phyloP scores from a whole-genome alignment of 53 echinoderm and acorn worm species.

The Glandiceps talaboti region DNA sequence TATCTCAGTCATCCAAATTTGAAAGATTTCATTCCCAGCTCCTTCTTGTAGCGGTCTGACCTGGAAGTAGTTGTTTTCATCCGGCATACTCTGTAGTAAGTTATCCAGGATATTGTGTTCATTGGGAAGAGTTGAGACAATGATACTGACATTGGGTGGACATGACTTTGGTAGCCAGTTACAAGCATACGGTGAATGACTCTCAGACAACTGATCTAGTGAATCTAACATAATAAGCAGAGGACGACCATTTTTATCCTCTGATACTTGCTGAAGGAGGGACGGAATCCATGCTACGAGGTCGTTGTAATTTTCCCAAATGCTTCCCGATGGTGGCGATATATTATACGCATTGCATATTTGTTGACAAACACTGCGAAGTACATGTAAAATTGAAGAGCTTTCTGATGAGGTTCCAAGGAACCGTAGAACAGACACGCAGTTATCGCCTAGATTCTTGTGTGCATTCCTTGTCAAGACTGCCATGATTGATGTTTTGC shows the following conservation, averaged over 20 bases:
- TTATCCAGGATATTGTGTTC: slow-evolving; percentile 55
- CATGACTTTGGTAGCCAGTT: slow-evolving; percentile 68
- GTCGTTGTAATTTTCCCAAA: slow-evolving; percentile 34
- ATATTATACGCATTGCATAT: slow-evolving; percentile 52
- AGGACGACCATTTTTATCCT: slow-evolving; percentile 23
- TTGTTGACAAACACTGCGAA: slow-evolving; percentile 54
- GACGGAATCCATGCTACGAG: slow-evolving; percentile 45
- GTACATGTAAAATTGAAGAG: slow-evolving; percentile 64
- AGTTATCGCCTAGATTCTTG: slow-evolving; percentile 10
- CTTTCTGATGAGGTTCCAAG: slow-evolving; percentile 79
- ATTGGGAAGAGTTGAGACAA: slow-evolving; percentile 73
- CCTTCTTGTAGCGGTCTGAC: slow-evolving; percentile 65
- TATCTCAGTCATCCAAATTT: slow-evolving; percentile 65
- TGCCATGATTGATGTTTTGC: slow-evolving; percentile 92
- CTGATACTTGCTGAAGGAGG: slow-evolving; percentile 44
- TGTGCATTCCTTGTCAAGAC: slow-evolving; percentile 45
- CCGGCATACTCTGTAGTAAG: slow-evolving; percentile 28
- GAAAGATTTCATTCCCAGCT: slow-evolving; percentile 63
- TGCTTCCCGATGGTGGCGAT: slow-evolving; percentile 20
- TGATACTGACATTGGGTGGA: slow-evolving; percentile 54
- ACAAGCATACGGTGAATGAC: slow-evolving; percentile 52
- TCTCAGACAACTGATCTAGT: slow-evolving; percentile 65
- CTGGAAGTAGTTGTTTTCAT: slow-evolving; percentile 31
- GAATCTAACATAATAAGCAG: slow-evolving; percentile 77
- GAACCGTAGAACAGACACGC: slow-evolving; percentile 49